Evolutionary conservation across 2,888 invertebrate genomes (phyloP).

Genomic region (Sycophila texana): DNA sequence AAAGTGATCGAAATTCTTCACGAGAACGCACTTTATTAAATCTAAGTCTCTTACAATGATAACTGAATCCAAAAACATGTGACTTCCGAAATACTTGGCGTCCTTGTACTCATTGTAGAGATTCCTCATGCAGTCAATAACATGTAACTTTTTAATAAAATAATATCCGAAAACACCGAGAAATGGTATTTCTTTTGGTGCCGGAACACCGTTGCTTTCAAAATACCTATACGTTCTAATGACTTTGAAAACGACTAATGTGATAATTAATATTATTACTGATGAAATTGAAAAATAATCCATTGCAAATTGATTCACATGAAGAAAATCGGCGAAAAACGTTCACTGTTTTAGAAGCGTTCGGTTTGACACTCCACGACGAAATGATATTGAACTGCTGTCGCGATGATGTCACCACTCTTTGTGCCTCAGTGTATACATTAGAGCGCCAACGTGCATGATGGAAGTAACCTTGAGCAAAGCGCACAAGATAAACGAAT

Average conservation of each 20-base stretch:
- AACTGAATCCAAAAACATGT: conserved; percentile 57
- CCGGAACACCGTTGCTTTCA: neutral
- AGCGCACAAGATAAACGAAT: too few species aligned
- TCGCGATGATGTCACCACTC: neutral
- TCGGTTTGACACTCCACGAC: too few species aligned
- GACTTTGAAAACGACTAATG: too few species aligned
- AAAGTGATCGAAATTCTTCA: conserved; percentile 27
- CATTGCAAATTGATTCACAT: too few species aligned
- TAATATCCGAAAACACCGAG: neutral
- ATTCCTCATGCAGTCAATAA: conserved; percentile 43
- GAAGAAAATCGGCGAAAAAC: too few species aligned
- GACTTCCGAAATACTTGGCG: conserved; percentile 62
- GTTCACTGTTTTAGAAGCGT: neutral
- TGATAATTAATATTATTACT: too few species aligned
- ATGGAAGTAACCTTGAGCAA: too few species aligned
- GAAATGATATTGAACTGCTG: neutral
- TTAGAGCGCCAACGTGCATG: too few species aligned
- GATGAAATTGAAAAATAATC: too few species aligned
- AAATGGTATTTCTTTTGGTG: neutral
- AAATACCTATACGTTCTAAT: neutral
- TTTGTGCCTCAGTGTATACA: too few species aligned
- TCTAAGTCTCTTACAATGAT: conserved; percentile 62
- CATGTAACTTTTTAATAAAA: conserved; percentile 41
- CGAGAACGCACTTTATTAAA: conserved; percentile 57
- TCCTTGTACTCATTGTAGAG: conserved; percentile 55